These are phyloP conservation scores for Muntiacus muntjak DNA, from an alignment of 2,113 vertebrate species.

Conservation along the genomic window DNA sequence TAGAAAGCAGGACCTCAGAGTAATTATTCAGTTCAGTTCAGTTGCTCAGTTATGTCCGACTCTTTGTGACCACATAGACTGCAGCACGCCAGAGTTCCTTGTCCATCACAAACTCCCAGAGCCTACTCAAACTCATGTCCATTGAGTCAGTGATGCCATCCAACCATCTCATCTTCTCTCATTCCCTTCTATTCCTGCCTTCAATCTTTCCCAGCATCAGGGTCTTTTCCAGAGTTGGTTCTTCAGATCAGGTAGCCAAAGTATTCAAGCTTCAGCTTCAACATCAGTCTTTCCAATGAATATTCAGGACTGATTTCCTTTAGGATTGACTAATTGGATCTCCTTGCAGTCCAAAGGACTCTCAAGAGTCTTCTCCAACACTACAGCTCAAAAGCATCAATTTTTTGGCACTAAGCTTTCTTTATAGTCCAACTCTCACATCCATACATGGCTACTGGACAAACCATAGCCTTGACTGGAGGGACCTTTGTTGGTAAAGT, in stretches of 20 bases:
- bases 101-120: neutral
- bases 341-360: neutral
- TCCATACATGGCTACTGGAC: neutral
- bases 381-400: neutral
- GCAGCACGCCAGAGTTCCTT: accelerated
- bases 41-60: accelerated
- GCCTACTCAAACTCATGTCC: neutral
- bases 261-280: neutral
- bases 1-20: neutral
- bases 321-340: neutral
- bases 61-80: neutral
- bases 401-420: neutral
- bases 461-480: neutral
- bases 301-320: neutral
- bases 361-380: neutral
- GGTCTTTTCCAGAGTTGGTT: neutral
- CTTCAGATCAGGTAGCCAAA: neutral
- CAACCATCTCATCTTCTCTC: neutral
- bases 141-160: neutral
- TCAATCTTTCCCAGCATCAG: neutral
- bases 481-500: neutral
- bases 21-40: neutral
- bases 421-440: neutral
- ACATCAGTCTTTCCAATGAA: neutral
- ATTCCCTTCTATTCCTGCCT: neutral